Conservation (phyloP, 2,797 vertebrate species). For the Percopsis omiscomaycus region DNA sequence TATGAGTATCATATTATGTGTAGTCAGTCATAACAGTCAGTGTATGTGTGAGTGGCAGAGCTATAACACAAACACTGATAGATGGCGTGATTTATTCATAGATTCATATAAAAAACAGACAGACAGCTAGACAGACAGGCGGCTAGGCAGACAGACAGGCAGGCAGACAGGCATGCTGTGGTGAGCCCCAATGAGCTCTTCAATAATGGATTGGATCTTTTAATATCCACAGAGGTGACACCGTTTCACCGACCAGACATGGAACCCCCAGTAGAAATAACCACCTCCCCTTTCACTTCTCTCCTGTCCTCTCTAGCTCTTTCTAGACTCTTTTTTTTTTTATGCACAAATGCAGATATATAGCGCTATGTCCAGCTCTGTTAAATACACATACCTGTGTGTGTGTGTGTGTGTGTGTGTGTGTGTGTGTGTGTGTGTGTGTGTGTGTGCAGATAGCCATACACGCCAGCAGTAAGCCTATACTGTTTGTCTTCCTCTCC, state of each 20-base stretch:
- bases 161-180: slow-evolving; percentile 9
- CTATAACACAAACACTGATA: background rate
- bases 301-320: slow-evolving; percentile 1
- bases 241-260: slow-evolving; percentile 43
- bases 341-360: slow-evolving; percentile 5
- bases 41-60: slow-evolving; percentile 36
- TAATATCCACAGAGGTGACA: slow-evolving; percentile 65
- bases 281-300: too few relatives aligned
- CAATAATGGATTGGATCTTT: slow-evolving; percentile 74
- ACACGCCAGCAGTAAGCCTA: slow-evolving; percentile 14
- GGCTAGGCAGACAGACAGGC: background rate
- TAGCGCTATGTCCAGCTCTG: background rate
- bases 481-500: slow-evolving; percentile 21
- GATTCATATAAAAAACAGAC: too few relatives aligned
- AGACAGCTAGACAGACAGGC: background rate
- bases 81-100: too few relatives aligned
- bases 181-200: slow-evolving; percentile 50
- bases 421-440: background rate
- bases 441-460: slow-evolving; percentile 1
- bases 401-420: too few relatives aligned
- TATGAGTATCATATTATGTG: slow-evolving; percentile 63
- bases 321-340: background rate
- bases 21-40: slow-evolving; percentile 47
- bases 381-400: background rate
- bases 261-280: slow-evolving; percentile 12